Evolutionary conservation across 2,113 vertebrate genomes (phyloP).

Genomic region (Pseudois nayaur): DNA sequence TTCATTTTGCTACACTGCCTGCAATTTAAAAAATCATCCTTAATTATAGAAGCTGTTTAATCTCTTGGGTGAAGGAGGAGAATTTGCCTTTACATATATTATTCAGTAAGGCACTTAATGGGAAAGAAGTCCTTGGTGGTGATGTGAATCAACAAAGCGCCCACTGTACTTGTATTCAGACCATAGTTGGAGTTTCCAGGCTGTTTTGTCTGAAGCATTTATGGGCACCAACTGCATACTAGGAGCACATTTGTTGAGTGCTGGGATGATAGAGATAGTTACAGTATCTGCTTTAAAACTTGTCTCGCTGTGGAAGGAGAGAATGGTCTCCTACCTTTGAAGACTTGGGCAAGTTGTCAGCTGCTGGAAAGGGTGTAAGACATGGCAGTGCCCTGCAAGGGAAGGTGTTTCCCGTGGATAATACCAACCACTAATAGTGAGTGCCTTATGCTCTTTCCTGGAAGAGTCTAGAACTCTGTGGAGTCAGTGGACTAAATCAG

Average conservation of each 20-base stretch:
- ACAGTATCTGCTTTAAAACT: not conserved
- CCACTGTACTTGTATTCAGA: not conserved
- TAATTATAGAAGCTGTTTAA: conserved; percentile 57
- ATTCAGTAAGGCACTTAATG: conserved; percentile 19
- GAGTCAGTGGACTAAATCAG: not conserved
- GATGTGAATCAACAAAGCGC: not conserved
- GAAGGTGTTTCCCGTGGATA: not conserved
- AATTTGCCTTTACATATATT: conserved; percentile 51
- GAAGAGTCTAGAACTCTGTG: not conserved
- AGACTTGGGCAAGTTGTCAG: not conserved
- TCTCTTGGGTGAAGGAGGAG: conserved; percentile 43
- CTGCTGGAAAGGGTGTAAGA: not conserved
- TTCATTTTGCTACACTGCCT: conserved; percentile 61
- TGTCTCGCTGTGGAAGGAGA: not conserved
- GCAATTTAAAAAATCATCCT: conserved; percentile 66
- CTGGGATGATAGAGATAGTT: not conserved
- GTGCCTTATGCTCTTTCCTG: not conserved
- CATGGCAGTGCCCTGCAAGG: not conserved
- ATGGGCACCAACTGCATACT: not conserved
- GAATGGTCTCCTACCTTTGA: not conserved
- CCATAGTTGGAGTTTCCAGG: not conserved
- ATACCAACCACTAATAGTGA: not conserved
- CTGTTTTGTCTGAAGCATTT: not conserved
- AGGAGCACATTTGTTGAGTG: not conserved
- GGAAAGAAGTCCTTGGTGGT: not conserved